These are phyloP conservation scores for Diplolepis rosae DNA, from an alignment of 2,888 invertebrate genomes.

Conservation along the genomic window DNA sequence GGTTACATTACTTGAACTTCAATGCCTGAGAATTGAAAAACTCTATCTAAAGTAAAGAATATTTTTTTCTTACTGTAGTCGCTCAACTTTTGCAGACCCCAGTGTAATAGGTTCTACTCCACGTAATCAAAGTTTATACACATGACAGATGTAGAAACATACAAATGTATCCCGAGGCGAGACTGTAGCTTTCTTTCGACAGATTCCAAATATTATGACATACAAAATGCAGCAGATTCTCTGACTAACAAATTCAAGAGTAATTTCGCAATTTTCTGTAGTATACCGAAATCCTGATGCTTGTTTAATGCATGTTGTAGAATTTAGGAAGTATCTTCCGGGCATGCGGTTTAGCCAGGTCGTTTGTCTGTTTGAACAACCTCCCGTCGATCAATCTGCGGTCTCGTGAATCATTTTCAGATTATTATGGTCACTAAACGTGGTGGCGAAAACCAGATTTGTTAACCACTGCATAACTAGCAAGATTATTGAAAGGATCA, in stretches of 20 bases:
- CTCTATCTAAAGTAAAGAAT: too few species aligned
- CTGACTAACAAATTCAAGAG: background rate
- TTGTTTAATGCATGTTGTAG: slow-evolving; percentile 22
- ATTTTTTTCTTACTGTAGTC: too few species aligned
- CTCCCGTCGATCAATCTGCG: slow-evolving; percentile 22
- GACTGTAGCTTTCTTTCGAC: slow-evolving; percentile 9
- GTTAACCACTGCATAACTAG: background rate
- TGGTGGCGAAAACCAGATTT: slow-evolving; percentile 1
- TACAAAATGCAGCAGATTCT: slow-evolving; percentile 7
- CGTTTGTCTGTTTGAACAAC: slow-evolving; percentile 31
- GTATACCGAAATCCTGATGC: background rate
- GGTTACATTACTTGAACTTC: too few species aligned
- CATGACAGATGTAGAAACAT: background rate
- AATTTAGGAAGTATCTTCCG: slow-evolving; percentile 21
- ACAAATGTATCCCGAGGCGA: background rate
- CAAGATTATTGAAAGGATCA: background rate
- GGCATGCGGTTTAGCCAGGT: slow-evolving; percentile 25
- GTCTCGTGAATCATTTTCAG: slow-evolving; percentile 8
- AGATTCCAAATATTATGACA: slow-evolving; percentile 24
- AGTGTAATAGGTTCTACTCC: too few species aligned
- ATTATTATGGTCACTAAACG: background rate
- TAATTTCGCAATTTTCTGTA: slow-evolving; percentile 21
- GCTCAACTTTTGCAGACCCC: too few species aligned
- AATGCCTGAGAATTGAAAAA: too few species aligned
- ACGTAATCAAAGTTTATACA: too few species aligned